Evolutionary conservation across 2,113 vertebrate species (phyloP).

Genomic region (Dasyurus viverrinus): DNA sequence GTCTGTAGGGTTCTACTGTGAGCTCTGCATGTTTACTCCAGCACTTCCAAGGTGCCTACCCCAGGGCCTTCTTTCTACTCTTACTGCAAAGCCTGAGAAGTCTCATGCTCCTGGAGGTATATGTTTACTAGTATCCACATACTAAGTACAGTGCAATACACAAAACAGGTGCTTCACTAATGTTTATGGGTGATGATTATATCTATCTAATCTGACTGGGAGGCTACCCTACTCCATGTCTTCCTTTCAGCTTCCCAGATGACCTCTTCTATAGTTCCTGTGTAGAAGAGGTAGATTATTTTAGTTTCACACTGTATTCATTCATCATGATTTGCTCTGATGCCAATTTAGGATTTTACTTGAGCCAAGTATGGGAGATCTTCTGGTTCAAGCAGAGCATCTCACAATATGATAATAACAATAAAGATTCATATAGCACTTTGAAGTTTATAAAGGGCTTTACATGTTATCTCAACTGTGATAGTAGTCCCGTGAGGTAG

Average conservation of each 20-base stretch:
- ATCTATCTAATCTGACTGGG: background rate
- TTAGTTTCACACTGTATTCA: background rate
- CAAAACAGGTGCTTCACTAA: background rate
- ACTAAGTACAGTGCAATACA: background rate
- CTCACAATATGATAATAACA: background rate
- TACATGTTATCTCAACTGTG: background rate
- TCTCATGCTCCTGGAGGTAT: background rate
- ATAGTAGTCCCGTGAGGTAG: background rate
- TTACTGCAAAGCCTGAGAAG: background rate
- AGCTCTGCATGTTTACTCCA: background rate
- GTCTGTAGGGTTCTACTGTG: background rate
- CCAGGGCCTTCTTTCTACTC: too few species aligned
- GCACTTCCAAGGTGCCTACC: background rate
- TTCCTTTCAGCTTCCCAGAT: background rate
- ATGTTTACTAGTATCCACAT: background rate
- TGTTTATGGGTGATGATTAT: background rate
- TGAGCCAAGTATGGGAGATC: background rate
- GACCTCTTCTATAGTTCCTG: background rate
- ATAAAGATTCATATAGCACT: background rate
- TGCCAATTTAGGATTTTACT: background rate
- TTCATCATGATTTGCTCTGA: background rate
- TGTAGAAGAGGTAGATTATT: background rate
- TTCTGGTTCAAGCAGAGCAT: background rate
- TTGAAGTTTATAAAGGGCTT: background rate
- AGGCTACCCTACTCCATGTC: background rate